Evolutionary conservation across 92 coral and sea anemone species (phyloP), one percentile per base, ranked within the genome.

Genomic region (Ricordea florida): DNA sequence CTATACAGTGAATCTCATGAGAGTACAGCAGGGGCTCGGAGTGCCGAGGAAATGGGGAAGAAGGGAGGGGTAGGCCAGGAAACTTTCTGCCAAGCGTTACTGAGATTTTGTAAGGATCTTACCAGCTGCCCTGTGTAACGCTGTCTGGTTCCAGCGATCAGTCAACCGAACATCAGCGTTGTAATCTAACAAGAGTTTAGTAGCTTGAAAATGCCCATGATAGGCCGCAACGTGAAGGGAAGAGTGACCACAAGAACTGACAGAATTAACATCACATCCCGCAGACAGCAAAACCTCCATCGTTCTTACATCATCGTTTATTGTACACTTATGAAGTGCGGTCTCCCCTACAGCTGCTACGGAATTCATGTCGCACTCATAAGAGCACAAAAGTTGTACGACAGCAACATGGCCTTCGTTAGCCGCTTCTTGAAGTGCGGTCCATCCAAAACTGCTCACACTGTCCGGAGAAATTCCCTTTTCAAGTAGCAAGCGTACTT

Each of bases 81-180:
- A 17, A 10, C 23, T 7, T 15, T 44, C 15, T 23, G 4, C 2
- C 56, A 48, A 10, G 3, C 29, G 33, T 28, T 10, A 2, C 59
- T 25, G n/a, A n/a, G n/a, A n/a, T n/a, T n/a, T n/a, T n/a, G n/a
- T n/a, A n/a, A n/a, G n/a, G n/a, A n/a, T n/a, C 21, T 8, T 53
- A 53, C 32, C 34, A 53, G 36, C 61, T n/a, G 61, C 61, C 30
- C 61, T 27, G 16, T 53, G 61, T 53, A 25, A 10, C 10, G 34
- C 34, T 27, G 61, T 53, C 30, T 53, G 60, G 21, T 53, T 53
- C 60, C 60, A 53, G 34, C 36, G 60, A 10, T 53, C 60, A 3
- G 34, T 6, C 21, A 28, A 15, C 8, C 35, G 32, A 2, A 53
- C 60, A 53, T 53, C 34, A 22, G 59, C 36, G 6, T 53, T 26